Evolutionary conservation across 2,797 vertebrate species (phyloP), one percentile per base, ranked within the genome.

Genomic region (Menidia menidia): DNA sequence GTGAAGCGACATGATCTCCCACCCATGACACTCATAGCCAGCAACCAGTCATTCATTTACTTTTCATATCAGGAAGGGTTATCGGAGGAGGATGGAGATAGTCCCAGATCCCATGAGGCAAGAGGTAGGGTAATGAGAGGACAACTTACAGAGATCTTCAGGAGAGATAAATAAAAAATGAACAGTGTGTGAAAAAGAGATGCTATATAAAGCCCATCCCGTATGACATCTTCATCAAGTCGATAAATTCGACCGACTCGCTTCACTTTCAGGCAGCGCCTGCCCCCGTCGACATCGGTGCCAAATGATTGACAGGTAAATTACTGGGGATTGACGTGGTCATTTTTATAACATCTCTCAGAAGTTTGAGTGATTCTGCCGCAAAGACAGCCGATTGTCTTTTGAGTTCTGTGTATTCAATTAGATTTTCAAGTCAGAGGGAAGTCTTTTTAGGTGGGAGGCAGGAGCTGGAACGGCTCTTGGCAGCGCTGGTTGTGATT

Each of bases 251-350:
- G 3, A 70, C 56, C 65, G 57, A 39, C 5, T 59, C 47, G 53
- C 60, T 50, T 52, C 19, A 14, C n/a, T 12, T 59, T 30, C 25
- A 52, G 6, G 50, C 50, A 25, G 25, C 2, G 12, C n/a, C 45
- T 50, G 32, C 60, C 12, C 7, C 32, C 25, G 31, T 33, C 31
- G 32, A 44, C 62, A 44, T 31, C 48, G 32, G 33, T 41, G 11
- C 5, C 42, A 50, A 66, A 32, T 82, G 87, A 90, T 56, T 88
- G 89, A 74, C 85, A 77, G 80, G 77, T 79, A 83, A 89, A 90
- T 89, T 87, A 75, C 44, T 2, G 0, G 31, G 73, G 76, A 84
- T 67, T 84, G 84, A 80, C 78, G 55, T 50, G 31, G 30, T 18
- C 70, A 31, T 83, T 81, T 82, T 44, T 64, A 43, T 66, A 71